Conservation (phyloP, 2,113 vertebrate species). For the Romanogobio albipinnatus region DNA sequence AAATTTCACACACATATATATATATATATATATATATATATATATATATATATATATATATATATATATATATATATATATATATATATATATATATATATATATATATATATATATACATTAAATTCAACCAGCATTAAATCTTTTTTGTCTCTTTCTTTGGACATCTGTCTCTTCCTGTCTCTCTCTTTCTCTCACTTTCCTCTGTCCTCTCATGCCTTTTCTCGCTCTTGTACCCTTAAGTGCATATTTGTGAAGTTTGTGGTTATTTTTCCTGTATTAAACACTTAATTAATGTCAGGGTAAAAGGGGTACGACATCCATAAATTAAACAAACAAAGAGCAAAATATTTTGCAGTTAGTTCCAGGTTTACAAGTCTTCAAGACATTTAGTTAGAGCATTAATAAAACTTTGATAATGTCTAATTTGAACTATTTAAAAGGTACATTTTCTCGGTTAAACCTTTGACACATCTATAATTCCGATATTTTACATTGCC, state of each 20-base stretch:
- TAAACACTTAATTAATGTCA: conserved; percentile 8
- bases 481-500: conserved; percentile 54
- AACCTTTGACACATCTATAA: conserved; percentile 56
- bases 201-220: neutral
- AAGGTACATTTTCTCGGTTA: conserved; percentile 51
- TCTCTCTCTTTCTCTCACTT: neutral
- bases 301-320: neutral
- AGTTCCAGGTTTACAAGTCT: neutral
- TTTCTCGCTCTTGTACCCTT: neutral
- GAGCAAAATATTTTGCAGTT: conserved; percentile 20
- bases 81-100: too few relatives aligned
- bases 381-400: conserved; percentile 32
- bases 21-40: too few relatives aligned
- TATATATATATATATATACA: too few relatives aligned
- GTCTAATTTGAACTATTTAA: conserved; percentile 51
- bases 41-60: too few relatives aligned
- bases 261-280: neutral
- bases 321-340: conserved; percentile 1
- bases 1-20: too few relatives aligned
- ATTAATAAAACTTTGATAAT: conserved; percentile 35
- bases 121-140: too few relatives aligned
- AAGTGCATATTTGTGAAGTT: neutral
- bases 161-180: neutral
- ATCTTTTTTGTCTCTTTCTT: too few relatives aligned
- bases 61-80: too few relatives aligned